phyloP scores from a whole-genome alignment of 1,140 invertebrate genomes.

The Ceratoteleas bidentatus region DNA sequence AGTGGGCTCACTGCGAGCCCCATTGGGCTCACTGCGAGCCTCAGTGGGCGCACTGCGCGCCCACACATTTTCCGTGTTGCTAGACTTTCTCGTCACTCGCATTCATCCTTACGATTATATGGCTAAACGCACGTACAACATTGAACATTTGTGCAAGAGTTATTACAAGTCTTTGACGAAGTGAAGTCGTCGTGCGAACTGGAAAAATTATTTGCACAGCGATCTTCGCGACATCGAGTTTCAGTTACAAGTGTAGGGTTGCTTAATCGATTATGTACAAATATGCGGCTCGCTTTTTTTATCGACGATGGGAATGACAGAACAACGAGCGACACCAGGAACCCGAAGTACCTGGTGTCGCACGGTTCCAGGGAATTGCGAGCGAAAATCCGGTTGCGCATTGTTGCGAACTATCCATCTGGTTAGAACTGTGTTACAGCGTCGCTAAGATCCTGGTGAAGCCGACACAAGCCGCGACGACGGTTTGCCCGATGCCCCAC shows the following conservation, averaged over 20 bases:
- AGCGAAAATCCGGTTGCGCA: background rate
- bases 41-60: too few species aligned
- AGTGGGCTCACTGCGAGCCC: too few species aligned
- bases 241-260: slow-evolving; percentile 21
- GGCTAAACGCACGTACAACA: too few species aligned
- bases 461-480: slow-evolving; percentile 92
- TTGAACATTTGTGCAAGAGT: slow-evolving; percentile 47
- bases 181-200: slow-evolving; percentile 24
- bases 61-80: too few species aligned
- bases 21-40: too few species aligned
- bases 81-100: too few species aligned
- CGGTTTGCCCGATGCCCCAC: slow-evolving; percentile 97
- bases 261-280: slow-evolving; percentile 33
- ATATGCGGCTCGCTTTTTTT: slow-evolving; percentile 5
- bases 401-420: slow-evolving; percentile 63
- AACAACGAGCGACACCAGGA: background rate
- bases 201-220: slow-evolving; percentile 53
- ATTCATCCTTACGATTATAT: too few species aligned
- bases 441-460: slow-evolving; percentile 96
- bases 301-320: slow-evolving; percentile 18
- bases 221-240: slow-evolving; percentile 34
- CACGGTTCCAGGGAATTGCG: background rate
- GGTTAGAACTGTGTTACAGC: too few species aligned
- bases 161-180: slow-evolving; percentile 48
- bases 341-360: background rate